These are phyloP conservation scores for Bostrychus sinensis DNA, from an alignment of 2,113 vertebrate species.

Conservation along the genomic window DNA sequence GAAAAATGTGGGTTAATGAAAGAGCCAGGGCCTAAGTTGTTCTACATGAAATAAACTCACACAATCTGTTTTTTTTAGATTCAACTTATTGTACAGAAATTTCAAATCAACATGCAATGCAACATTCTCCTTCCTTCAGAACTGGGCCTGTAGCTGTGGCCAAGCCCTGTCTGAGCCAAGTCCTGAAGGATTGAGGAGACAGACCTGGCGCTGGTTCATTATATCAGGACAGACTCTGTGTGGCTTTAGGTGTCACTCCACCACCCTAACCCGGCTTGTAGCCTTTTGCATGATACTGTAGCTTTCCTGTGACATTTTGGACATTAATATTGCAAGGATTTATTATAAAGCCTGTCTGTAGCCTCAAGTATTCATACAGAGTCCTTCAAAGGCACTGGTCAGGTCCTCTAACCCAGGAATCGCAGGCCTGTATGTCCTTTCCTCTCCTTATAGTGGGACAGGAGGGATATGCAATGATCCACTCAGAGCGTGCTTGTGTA, in stretches of 20 bases:
- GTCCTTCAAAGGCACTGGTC: conserved; percentile 60
- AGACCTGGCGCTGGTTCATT: conserved; percentile 59
- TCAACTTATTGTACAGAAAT: too few relatives aligned
- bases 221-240: conserved; percentile 44
- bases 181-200: conserved; percentile 53
- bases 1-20: too few relatives aligned
- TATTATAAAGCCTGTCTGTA: conserved; percentile 74
- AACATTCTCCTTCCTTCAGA: neutral
- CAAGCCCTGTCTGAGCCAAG: conserved; percentile 23
- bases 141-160: conserved; percentile 30
- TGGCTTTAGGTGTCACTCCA: conserved; percentile 45
- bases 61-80: too few relatives aligned
- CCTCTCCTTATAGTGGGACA: conserved; percentile 36
- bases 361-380: conserved; percentile 44
- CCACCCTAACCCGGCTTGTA: conserved; percentile 58
- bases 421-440: conserved; percentile 3
- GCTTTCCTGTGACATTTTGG: conserved; percentile 86
- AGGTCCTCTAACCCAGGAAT: conserved; percentile 56
- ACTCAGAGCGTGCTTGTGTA: conserved; percentile 27
- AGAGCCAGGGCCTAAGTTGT: too few relatives aligned
- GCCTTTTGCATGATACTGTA: conserved; percentile 48
- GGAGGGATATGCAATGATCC: conserved; percentile 52
- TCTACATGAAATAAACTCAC: too few relatives aligned
- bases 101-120: too few relatives aligned
- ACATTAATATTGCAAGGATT: conserved; percentile 83